Evolutionary conservation across 2,797 vertebrate species (phyloP).

Genomic region (Phataginus tetradactyla): DNA sequence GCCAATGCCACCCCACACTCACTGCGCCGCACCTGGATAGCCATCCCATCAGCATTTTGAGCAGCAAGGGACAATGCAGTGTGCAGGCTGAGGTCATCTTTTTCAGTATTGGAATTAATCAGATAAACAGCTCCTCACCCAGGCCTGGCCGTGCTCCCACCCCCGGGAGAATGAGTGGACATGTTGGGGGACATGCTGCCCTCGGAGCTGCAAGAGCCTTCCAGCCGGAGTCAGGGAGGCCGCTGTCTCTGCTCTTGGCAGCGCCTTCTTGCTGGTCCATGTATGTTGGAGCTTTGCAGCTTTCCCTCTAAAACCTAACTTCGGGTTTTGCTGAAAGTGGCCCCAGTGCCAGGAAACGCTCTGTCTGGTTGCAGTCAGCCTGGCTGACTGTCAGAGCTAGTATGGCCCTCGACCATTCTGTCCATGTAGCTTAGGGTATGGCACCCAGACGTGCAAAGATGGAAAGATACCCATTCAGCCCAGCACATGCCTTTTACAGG

Average conservation of each 20-base stretch:
- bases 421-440: not conserved
- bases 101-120: not conserved
- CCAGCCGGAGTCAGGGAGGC: not conserved
- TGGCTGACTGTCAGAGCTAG: not conserved
- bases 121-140: not conserved
- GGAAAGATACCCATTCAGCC: not conserved
- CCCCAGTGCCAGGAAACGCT: not conserved
- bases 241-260: rapidly evolving
- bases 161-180: not conserved
- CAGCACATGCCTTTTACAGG: not conserved
- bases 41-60: not conserved
- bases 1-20: not conserved
- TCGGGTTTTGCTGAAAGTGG: not conserved
- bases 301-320: not conserved
- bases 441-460: not conserved
- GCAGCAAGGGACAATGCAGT: rapidly evolving
- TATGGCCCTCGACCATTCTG: not conserved
- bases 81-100: not conserved
- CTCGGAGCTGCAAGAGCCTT: not conserved
- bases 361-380: not conserved
- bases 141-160: rapidly evolving
- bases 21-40: rapidly evolving
- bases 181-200: rapidly evolving
- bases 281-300: not conserved
- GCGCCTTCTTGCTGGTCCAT: not conserved